These are phyloP conservation scores for Mesocricetus auratus DNA, from an alignment of 2,113 vertebrate genomes.

Conservation along the genomic window DNA sequence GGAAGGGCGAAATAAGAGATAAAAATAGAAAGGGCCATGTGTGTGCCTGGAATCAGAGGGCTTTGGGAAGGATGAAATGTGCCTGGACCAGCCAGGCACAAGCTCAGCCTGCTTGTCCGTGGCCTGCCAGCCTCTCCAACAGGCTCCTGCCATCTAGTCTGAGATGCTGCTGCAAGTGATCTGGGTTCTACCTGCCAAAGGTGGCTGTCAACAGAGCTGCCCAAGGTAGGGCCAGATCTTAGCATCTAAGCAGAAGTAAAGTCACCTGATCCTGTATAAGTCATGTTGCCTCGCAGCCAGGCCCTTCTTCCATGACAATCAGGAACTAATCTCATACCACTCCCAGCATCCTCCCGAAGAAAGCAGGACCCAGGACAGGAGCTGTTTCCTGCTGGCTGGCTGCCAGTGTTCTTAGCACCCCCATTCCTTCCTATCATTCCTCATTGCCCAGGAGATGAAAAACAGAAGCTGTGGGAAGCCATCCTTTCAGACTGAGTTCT, in stretches of 20 bases:
- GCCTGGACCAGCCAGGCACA: background rate
- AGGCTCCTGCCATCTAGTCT: background rate
- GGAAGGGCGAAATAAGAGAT: background rate
- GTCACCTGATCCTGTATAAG: no score
- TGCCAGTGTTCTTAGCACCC: background rate
- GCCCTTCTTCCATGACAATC: background rate
- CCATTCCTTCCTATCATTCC: background rate
- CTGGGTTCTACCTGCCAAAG: background rate
- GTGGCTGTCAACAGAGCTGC: background rate
- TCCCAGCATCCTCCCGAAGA: background rate
- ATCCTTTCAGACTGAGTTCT: background rate
- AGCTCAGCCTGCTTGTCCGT: background rate
- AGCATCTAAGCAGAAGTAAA: background rate
- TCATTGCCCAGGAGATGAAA: background rate
- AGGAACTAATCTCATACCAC: background rate
- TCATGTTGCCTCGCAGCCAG: rapidly evolving
- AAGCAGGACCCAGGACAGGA: background rate
- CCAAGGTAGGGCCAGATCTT: background rate
- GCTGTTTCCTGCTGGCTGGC: background rate
- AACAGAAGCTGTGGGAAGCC: background rate
- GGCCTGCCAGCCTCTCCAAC: background rate
- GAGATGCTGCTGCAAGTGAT: background rate
- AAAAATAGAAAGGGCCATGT: background rate
- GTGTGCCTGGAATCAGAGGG: background rate
- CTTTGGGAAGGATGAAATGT: background rate